These are phyloP conservation scores for Meleagris gallopavo DNA, from an alignment of 2,113 vertebrate species.

Conservation along the genomic window DNA sequence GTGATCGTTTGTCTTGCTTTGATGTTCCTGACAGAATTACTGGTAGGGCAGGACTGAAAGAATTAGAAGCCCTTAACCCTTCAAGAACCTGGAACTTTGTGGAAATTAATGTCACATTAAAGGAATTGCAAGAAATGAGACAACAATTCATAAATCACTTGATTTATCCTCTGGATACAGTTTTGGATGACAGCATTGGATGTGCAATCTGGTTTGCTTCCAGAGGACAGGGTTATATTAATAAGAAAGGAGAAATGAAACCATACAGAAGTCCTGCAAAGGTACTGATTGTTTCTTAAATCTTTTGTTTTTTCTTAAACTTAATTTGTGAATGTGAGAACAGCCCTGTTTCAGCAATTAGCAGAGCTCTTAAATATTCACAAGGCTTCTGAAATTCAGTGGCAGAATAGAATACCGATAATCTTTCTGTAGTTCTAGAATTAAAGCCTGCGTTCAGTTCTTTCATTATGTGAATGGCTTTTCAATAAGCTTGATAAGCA, in stretches of 20 bases:
- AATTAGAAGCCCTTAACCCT: constrained; percentile 83
- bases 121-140: constrained; percentile 87
- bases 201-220: constrained; percentile 98
- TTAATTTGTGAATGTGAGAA: not conserved
- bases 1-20: constrained; percentile 50
- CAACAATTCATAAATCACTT: constrained; percentile 80
- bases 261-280: constrained; percentile 86
- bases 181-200: constrained; percentile 96
- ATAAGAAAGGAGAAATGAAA: constrained; percentile 56
- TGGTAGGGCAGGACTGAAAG: constrained; percentile 86
- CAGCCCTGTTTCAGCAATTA: not conserved
- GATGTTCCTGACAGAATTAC: constrained; percentile 91
- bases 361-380: not conserved
- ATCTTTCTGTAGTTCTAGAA: not conserved
- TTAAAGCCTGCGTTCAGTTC: not conserved
- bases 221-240: constrained; percentile 83
- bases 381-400: not conserved
- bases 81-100: constrained; percentile 93
- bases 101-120: constrained; percentile 88
- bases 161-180: constrained; percentile 88
- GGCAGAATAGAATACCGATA: not conserved
- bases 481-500: not conserved
- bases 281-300: constrained; percentile 70
- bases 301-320: not conserved
- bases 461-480: not conserved